Conservation (phyloP, 2,113 vertebrate species). For the Phoenicopterus ruber region DNA sequence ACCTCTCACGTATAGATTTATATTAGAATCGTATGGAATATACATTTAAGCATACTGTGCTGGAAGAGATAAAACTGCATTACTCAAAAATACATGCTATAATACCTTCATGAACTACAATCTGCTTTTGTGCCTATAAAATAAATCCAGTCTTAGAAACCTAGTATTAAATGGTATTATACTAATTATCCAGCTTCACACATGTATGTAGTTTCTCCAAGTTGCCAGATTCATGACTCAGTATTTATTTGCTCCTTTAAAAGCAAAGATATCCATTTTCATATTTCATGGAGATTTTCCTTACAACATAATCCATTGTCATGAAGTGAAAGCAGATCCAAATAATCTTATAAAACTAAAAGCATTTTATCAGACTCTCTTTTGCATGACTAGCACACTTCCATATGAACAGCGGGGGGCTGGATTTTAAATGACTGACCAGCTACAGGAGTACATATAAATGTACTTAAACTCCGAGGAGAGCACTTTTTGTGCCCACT, state of each 20-base stretch:
- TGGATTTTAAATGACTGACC: not conserved
- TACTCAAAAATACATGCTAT: constrained; percentile 11
- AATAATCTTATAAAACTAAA: constrained; percentile 46
- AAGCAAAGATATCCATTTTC: constrained; percentile 32
- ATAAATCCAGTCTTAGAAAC: constrained; percentile 35
- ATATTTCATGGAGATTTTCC: constrained; percentile 51
- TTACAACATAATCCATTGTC: constrained; percentile 35
- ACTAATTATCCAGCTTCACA: constrained; percentile 40
- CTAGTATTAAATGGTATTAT: constrained; percentile 23
- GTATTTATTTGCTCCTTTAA: constrained; percentile 34
- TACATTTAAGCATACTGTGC: not conserved
- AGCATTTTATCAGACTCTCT: not conserved
- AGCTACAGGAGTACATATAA: not conserved
- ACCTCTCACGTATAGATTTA: not conserved
- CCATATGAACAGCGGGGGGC: not conserved
- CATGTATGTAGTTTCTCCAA: not conserved
- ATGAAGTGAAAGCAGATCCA: constrained; percentile 44
- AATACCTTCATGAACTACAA: constrained; percentile 30
- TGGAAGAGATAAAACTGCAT: constrained; percentile 30
- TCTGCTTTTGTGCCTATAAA: constrained; percentile 31
- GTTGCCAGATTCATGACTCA: constrained; percentile 36
- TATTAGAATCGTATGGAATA: constrained; percentile 5
- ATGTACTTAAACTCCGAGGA: not conserved
- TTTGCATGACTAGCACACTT: not conserved
- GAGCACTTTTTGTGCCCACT: not conserved